These are phyloP conservation scores for Centropus unirufus DNA, from an alignment of 2,113 vertebrate genomes.

Conservation along the genomic window DNA sequence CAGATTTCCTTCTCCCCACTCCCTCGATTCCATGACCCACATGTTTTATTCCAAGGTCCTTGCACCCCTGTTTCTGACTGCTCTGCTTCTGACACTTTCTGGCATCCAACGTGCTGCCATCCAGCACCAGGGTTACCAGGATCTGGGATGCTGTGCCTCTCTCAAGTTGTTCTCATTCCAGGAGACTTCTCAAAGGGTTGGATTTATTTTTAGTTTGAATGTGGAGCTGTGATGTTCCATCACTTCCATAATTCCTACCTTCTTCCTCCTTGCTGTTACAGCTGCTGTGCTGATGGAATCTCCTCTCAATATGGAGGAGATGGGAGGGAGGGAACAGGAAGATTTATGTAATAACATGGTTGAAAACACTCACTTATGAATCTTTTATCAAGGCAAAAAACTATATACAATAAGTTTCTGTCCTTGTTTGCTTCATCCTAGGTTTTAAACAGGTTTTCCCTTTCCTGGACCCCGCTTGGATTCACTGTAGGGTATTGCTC, in stretches of 20 bases:
- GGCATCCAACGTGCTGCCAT: fast-evolving
- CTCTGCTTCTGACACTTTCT: fast-evolving
- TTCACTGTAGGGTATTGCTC: slow-evolving; percentile 19
- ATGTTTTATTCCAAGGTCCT: fast-evolving
- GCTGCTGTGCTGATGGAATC: not conserved
- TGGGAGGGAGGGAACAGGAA: not conserved
- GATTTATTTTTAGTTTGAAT: too few species aligned
- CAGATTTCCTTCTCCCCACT: not conserved
- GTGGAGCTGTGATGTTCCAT: not conserved
- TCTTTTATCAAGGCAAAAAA: too few species aligned
- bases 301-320: not conserved
- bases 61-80: fast-evolving
- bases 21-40: fast-evolving
- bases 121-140: fast-evolving
- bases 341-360: fast-evolving
- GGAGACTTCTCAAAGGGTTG: not conserved
- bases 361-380: too few species aligned
- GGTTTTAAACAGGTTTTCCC: not conserved
- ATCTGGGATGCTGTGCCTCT: not conserved
- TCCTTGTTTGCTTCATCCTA: too few species aligned
- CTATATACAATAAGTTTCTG: too few species aligned
- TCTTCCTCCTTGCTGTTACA: not conserved
- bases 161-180: too few species aligned
- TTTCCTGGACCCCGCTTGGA: not conserved
- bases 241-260: fast-evolving